These are phyloP conservation scores for Gobius niger DNA, from an alignment of 2,113 vertebrate species.

Conservation along the genomic window DNA sequence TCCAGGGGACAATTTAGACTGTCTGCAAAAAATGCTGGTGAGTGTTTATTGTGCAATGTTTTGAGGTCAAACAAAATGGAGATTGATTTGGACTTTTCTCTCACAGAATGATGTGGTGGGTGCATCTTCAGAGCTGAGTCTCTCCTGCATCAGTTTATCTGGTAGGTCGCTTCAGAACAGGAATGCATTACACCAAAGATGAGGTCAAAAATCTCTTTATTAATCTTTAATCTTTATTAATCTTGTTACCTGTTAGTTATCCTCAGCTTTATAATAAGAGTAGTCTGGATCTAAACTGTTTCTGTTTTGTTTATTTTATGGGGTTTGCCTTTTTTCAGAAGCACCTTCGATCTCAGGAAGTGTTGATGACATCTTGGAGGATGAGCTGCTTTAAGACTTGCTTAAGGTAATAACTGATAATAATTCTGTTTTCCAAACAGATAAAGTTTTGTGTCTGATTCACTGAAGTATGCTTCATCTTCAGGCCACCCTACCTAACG, in stretches of 20 bases:
- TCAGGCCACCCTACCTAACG: constrained; percentile 28
- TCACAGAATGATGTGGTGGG: constrained; percentile 72
- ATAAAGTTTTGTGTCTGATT: neutral
- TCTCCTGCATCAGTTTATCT: constrained; percentile 82
- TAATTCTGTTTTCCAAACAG: neutral
- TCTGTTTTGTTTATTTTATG: neutral
- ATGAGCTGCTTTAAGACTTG: constrained; percentile 68
- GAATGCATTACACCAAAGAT: neutral
- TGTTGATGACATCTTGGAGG: constrained; percentile 71
- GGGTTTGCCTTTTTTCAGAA: constrained; percentile 54
- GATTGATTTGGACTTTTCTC: neutral
- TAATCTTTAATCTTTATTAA: too few species aligned
- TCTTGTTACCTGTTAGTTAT: too few species aligned
- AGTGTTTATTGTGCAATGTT: constrained; percentile 5
- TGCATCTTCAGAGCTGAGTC: constrained; percentile 71
- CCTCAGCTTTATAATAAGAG: too few species aligned
- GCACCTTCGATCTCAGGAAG: constrained; percentile 80
- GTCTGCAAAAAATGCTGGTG: constrained; percentile 76
- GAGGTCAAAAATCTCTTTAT: too few species aligned
- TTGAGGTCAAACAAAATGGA: neutral
- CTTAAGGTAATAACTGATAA: neutral
- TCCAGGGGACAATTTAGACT: constrained; percentile 40
- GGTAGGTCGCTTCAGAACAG: constrained; percentile 60
- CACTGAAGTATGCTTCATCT: constrained; percentile 34
- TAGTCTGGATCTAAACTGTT: too few species aligned